phyloP scores from a whole-genome alignment of 2,888 invertebrate species.

The Apomyelois bistriatella region DNA sequence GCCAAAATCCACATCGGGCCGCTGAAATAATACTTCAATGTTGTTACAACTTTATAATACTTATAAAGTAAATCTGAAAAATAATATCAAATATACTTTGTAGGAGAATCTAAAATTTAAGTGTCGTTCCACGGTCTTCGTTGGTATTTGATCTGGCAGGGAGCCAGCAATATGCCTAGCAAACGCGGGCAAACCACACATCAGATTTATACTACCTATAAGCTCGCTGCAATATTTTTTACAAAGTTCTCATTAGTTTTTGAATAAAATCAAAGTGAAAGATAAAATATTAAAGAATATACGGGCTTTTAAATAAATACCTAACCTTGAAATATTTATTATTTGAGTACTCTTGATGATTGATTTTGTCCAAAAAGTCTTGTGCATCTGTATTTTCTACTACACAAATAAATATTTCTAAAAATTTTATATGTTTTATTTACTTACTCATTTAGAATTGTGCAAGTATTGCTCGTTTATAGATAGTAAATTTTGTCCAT shows the following conservation, averaged over 20 bases:
- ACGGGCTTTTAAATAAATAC: no score
- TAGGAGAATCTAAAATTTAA: constrained; percentile 58
- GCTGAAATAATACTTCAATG: background rate
- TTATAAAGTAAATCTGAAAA: background rate
- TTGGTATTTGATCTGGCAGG: constrained; percentile 61
- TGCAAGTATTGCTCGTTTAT: no score
- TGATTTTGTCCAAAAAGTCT: no score
- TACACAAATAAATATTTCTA: no score
- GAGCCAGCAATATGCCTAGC: constrained; percentile 61
- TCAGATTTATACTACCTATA: constrained; percentile 63
- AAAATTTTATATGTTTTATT: no score
- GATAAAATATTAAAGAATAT: background rate
- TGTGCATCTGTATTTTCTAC: no score
- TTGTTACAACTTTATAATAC: background rate
- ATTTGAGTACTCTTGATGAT: no score
- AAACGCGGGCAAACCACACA: constrained; percentile 46
- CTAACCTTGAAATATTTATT: no score
- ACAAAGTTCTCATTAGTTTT: constrained; percentile 23
- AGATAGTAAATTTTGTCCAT: no score
- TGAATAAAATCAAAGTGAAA: background rate
- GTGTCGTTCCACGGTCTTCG: constrained; percentile 50
- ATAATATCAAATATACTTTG: constrained; percentile 1
- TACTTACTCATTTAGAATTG: no score
- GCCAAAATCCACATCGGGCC: background rate
- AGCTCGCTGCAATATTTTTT: background rate